These are phyloP conservation scores for Papilio elwesi DNA, from an alignment of 2,888 invertebrate species.

Conservation along the genomic window DNA sequence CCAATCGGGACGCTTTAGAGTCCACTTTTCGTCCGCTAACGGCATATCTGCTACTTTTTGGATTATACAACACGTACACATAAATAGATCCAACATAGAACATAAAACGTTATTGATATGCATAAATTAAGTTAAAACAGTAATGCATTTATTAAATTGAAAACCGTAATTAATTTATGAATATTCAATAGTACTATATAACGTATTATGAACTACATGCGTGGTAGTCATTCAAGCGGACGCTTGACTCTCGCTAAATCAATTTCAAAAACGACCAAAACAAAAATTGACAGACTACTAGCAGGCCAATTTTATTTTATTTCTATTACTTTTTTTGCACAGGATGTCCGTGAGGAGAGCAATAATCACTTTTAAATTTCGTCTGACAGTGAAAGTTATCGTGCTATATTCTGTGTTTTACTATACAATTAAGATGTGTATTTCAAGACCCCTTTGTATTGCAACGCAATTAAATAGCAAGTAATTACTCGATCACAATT, in stretches of 20 bases:
- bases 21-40: too few species aligned
- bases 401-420: constrained; percentile 49
- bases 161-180: constrained; percentile 19
- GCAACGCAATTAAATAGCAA: constrained; percentile 36
- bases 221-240: constrained; percentile 43
- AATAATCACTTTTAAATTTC: constrained; percentile 65
- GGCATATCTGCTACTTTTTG: too few species aligned
- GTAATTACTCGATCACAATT: not conserved
- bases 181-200: constrained; percentile 8
- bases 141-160: too few species aligned
- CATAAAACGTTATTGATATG: constrained; percentile 1
- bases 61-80: too few species aligned
- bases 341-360: constrained; percentile 63
- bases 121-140: not conserved
- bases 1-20: too few species aligned
- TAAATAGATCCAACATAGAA: not conserved
- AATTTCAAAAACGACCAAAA: constrained; percentile 52
- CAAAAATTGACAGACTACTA: constrained; percentile 53
- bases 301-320: constrained; percentile 61
- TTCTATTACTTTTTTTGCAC: constrained; percentile 70
- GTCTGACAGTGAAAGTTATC: constrained; percentile 66
- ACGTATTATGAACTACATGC: constrained; percentile 3
- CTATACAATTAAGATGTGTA: constrained; percentile 40
- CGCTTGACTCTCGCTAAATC: constrained; percentile 48
- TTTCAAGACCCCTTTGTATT: constrained; percentile 30